Evolutionary conservation across 2,113 vertebrate species (phyloP).

Genomic region (Ploceus nigricollis): DNA sequence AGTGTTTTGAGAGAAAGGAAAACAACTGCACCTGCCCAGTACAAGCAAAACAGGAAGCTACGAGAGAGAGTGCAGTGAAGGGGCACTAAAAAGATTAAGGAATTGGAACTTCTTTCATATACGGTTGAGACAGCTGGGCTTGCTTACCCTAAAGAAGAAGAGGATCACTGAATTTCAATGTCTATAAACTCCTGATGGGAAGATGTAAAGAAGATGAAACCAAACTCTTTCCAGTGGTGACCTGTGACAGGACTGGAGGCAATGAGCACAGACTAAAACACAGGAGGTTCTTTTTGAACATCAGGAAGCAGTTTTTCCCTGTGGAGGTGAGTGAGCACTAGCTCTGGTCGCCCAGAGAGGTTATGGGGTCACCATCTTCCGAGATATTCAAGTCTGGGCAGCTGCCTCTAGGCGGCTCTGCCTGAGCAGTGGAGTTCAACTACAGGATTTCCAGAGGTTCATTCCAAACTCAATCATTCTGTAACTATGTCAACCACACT

Average conservation of each 20-base stretch:
- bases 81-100: not conserved
- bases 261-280: not conserved
- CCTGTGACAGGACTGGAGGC: not conserved
- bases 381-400: not conserved
- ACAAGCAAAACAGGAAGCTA: not conserved
- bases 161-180: not conserved
- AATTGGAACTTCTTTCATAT: not conserved
- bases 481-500: not conserved
- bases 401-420: not conserved
- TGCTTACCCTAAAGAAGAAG: not conserved
- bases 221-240: not conserved
- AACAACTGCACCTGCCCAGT: not conserved
- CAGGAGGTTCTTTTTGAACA: not conserved
- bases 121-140: not conserved
- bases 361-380: not conserved
- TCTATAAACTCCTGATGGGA: not conserved
- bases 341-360: not conserved
- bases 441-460: accelerated
- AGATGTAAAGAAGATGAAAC: not conserved
- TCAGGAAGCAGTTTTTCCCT: not conserved
- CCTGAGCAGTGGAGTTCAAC: not conserved
- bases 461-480: not conserved
- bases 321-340: no score
- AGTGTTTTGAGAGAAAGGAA: not conserved
- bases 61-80: not conserved